Percentiles rank a stretch among this genome's conserved stretches.
These are phyloP conservation scores for Lasioglossum oenotherae DNA, from an alignment of 2,888 invertebrate species.

Conservation along the genomic window DNA sequence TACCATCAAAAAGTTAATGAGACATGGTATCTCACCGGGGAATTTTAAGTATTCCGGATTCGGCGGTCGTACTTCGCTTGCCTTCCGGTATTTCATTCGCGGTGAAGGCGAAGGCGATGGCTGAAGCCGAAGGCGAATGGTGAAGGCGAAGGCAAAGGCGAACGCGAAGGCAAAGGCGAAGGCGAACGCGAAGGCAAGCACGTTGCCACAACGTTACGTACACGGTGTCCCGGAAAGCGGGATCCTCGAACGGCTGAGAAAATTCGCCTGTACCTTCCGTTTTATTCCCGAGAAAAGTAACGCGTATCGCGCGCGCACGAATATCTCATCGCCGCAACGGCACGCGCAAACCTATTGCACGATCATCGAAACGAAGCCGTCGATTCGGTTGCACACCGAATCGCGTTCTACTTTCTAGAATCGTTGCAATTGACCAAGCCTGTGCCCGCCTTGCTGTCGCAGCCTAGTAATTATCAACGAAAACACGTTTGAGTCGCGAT, in stretches of 20 bases:
- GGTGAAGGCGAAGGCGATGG: background rate
- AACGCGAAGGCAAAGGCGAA: background rate
- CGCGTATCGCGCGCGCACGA: background rate
- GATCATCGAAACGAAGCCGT: background rate
- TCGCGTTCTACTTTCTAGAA: background rate
- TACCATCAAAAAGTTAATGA: conserved; percentile 57
- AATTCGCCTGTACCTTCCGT: background rate
- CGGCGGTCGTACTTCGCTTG: conserved; percentile 44
- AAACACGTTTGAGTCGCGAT: background rate
- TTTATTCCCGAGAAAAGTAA: background rate
- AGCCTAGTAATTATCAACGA: background rate
- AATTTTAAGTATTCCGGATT: conserved; percentile 48
- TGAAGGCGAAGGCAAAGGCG: background rate
- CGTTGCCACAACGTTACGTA: background rate
- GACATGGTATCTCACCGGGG: conserved; percentile 43
- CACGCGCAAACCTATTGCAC: background rate
- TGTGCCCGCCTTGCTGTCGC: background rate
- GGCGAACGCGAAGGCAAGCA: background rate
- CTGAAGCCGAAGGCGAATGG: background rate
- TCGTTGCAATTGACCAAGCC: background rate
- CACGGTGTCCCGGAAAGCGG: background rate
- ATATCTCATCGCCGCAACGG: background rate
- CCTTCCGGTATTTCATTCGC: conserved; percentile 44
- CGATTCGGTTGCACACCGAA: background rate
- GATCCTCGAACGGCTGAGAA: background rate